Base-by-base conservation (phyloP, 2,888 invertebrate genomes). In the Eupeodes latifasciatus region DNA sequence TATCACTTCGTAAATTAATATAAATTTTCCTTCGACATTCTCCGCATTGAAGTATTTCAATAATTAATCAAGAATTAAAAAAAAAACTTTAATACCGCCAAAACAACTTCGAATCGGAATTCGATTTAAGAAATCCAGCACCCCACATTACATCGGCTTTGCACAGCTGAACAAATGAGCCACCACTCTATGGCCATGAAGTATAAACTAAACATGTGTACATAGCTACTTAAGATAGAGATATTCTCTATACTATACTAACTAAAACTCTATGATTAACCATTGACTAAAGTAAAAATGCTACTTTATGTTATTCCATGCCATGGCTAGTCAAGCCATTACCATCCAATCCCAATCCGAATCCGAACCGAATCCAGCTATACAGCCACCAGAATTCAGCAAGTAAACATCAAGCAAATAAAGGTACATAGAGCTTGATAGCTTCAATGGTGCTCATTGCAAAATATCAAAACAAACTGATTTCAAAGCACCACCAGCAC, bases 401-500 rank as follows among this genome's bases (percentile, higher is more conserved):
- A 71, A 72, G 57, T 27, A 72, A 44, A 34, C 86, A 71, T 40
- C 40, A 27, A 27, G 71, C 64, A 79, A 83, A 86, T 86, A 82
- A 27, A 27, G 27, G 27, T 27, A 27, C 27, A 27, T 27, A 27
- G 27, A 27, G 27, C 27, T 27, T 27, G 27, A 27, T 40, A 5
- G 19, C 76, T 77, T 66, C 79, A 66, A 75, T 55, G 44, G 64
- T 72, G 64, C 10, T 57, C 53, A 80, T 86, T 86, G 86, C 86
- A 86, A 86, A 86, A 86, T 86, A 71, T 76, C 75, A 79, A 86
- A 86, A 83, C 79, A 86, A 86, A 86, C 83, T 64, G 72, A 83
- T 77, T 66, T 79, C 83, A 71, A 72, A 27, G 27, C 27, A 27
- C 2, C 27, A 27, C 27, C 27, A 27, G 27, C 27, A 82, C 11